These are phyloP conservation scores for Dasypolia templi DNA, from an alignment of 2,888 invertebrate species.

Conservation along the genomic window DNA sequence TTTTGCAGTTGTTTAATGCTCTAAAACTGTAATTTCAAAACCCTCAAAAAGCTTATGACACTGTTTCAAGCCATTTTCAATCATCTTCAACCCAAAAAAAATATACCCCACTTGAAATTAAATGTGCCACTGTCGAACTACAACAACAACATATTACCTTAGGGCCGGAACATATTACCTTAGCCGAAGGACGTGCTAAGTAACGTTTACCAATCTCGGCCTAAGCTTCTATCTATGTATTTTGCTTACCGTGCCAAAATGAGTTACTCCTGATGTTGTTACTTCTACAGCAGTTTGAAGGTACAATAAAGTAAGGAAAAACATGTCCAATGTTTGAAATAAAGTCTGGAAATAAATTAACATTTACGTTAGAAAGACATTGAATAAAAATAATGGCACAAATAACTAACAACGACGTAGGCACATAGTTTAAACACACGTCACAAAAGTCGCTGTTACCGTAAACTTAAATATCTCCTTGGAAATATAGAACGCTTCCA, in stretches of 20 bases:
- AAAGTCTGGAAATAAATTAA: slow-evolving; percentile 25
- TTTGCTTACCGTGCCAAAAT: slow-evolving; percentile 14
- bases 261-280: not conserved
- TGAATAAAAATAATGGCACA: too few species aligned
- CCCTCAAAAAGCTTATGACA: too few species aligned
- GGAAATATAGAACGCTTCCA: slow-evolving; percentile 41
- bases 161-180: not conserved
- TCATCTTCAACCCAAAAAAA: too few species aligned
- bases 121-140: too few species aligned
- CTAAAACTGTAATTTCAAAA: too few species aligned
- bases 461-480: slow-evolving; percentile 38
- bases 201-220: not conserved
- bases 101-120: too few species aligned
- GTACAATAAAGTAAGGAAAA: slow-evolving; percentile 31
- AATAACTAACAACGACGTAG: not conserved
- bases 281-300: slow-evolving; percentile 8
- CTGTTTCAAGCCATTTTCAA: too few species aligned
- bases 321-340: slow-evolving; percentile 31
- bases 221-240: not conserved
- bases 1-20: too few species aligned
- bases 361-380: not conserved
- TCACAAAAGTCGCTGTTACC: slow-evolving; percentile 13
- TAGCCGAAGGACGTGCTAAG: too few species aligned
- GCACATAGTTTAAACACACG: not conserved
- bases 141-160: too few species aligned